phyloP scores from a whole-genome alignment of 2,113 vertebrate species.

The Bambusicola thoracicus region DNA sequence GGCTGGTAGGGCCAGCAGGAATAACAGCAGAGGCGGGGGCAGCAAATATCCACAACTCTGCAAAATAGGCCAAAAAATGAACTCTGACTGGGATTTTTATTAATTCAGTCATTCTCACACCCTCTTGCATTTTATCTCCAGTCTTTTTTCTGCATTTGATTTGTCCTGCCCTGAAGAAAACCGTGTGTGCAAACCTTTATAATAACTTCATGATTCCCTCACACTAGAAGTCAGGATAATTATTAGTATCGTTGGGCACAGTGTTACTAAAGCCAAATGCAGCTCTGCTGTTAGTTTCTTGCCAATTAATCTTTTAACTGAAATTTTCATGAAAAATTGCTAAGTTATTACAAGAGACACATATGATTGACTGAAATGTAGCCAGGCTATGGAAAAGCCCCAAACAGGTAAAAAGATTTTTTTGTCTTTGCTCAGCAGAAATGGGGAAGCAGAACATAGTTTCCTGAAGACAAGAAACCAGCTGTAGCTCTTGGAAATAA shows the following conservation, averaged over 20 bases:
- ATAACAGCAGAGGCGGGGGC: neutral
- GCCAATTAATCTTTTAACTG: neutral
- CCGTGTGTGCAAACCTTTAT: neutral
- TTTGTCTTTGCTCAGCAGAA: neutral
- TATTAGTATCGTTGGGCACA: neutral
- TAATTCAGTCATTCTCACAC: neutral
- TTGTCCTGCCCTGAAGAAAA: neutral
- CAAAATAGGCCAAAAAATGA: neutral
- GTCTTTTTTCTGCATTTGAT: neutral
- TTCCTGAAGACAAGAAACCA: neutral
- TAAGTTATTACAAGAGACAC: neutral
- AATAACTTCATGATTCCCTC: neutral
- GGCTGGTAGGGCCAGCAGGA: neutral
- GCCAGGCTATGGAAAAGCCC: neutral
- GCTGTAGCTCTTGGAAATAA: neutral
- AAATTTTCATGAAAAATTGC: constrained; percentile 33
- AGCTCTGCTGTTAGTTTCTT: neutral
- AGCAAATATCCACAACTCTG: neutral
- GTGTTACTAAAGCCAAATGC: neutral
- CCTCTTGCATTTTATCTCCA: neutral
- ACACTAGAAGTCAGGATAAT: neutral
- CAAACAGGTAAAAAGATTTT: neutral
- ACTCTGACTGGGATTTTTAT: neutral
- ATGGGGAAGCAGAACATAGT: neutral
- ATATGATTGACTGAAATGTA: neutral